Percentiles rank a stretch among this genome's conserved stretches.
phyloP scores from a whole-genome alignment of 2,888 invertebrate species.

The Erynnis tages region DNA sequence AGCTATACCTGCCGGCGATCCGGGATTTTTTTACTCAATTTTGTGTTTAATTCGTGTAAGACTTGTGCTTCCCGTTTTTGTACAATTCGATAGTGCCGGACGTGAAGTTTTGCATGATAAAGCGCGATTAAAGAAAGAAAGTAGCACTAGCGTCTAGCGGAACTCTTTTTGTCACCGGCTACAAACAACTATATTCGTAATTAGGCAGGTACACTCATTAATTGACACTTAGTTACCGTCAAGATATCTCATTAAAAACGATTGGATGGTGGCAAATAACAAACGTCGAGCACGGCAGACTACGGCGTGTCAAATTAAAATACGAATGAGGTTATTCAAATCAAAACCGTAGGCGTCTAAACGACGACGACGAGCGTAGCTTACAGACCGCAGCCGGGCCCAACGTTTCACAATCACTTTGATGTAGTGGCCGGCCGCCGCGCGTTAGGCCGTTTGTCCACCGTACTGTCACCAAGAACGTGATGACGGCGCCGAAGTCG shows the following conservation, averaged over 20 bases:
- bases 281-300: background rate
- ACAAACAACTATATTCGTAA: background rate
- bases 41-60: conserved; percentile 2
- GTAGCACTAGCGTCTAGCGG: background rate
- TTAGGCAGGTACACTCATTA: background rate
- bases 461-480: too few relatives aligned
- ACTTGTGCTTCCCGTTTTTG: conserved; percentile 1
- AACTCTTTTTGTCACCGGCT: background rate
- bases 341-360: conserved; percentile 53
- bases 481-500: too few relatives aligned
- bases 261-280: background rate
- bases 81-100: conserved; percentile 2
- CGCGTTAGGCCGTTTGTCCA: too few relatives aligned
- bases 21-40: conserved; percentile 16
- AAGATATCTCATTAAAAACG: background rate
- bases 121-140: conserved; percentile 10
- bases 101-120: conserved; percentile 3
- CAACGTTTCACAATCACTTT: conserved; percentile 61
- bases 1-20: conserved; percentile 16
- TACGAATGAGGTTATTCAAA: conserved; percentile 41
- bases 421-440: conserved; percentile 54
- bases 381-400: conserved; percentile 51
- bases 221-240: conserved; percentile 5
- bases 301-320: conserved; percentile 27
- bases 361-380: conserved; percentile 46